Conservation (phyloP, 2,113 vertebrate genomes). For the Toxotes jaculatrix region DNA sequence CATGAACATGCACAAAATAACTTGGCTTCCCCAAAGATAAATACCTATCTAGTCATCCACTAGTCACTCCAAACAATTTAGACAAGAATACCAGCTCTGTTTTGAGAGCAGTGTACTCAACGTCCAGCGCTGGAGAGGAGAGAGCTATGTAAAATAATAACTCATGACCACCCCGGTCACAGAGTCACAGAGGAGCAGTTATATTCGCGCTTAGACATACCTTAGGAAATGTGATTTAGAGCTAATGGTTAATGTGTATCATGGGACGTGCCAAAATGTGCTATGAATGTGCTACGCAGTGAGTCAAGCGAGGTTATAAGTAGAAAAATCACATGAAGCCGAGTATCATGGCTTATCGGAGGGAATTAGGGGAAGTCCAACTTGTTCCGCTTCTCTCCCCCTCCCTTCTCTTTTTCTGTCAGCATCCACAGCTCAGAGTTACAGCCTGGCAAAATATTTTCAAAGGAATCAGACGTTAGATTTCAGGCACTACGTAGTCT, state of each 20-base stretch:
- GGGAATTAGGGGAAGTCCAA: slow-evolving; percentile 55
- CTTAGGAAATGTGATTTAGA: slow-evolving; percentile 74
- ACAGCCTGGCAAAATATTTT: slow-evolving; percentile 70
- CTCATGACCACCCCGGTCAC: slow-evolving; percentile 69
- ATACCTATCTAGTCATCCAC: slow-evolving; percentile 34
- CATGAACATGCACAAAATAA: not conserved
- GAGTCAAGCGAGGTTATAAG: slow-evolving; percentile 64
- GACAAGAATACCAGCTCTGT: slow-evolving; percentile 61
- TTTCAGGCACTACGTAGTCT: slow-evolving; percentile 41
- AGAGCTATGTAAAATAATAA: slow-evolving; percentile 58
- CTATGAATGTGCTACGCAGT: slow-evolving; percentile 46
- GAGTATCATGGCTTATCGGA: slow-evolving; percentile 45
- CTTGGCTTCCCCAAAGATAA: not conserved
- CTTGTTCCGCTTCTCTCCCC: slow-evolving; percentile 11
- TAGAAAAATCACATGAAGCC: slow-evolving; percentile 62
- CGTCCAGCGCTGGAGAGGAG: slow-evolving; percentile 25
- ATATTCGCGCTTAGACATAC: slow-evolving; percentile 63
- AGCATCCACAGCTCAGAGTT: slow-evolving; percentile 39
- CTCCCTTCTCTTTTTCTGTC: slow-evolving; percentile 1
- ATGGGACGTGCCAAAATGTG: slow-evolving; percentile 60
- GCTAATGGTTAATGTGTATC: slow-evolving; percentile 73
- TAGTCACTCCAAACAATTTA: slow-evolving; percentile 44
- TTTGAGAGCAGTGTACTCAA: slow-evolving; percentile 35
- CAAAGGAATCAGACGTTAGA: slow-evolving; percentile 52
- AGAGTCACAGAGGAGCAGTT: slow-evolving; percentile 66